phyloP scores from a whole-genome alignment of 1,140 invertebrate genomes.

The Neuroterus valhalla region DNA sequence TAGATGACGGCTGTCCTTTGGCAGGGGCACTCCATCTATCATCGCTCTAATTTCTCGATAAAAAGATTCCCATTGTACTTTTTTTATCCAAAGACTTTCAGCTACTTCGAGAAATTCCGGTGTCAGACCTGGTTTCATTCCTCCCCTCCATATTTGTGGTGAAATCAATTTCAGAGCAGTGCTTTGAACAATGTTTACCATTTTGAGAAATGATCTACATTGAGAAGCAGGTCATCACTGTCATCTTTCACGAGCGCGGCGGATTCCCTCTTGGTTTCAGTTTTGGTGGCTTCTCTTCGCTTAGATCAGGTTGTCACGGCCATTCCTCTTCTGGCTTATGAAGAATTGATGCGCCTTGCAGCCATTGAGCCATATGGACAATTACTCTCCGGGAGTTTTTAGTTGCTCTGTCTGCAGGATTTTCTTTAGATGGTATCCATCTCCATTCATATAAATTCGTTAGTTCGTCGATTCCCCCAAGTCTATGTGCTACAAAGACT shows the following conservation, averaged over 20 bases:
- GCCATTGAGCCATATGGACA: constrained; percentile 18
- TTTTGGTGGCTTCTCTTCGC: too few relatives aligned
- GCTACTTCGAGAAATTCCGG: neutral
- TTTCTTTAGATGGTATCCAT: constrained; percentile 55
- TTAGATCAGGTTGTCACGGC: neutral
- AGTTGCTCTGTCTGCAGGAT: constrained; percentile 60
- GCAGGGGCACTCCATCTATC: neutral
- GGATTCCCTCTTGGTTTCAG: neutral
- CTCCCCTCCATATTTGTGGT: neutral
- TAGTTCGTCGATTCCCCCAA: constrained; percentile 64
- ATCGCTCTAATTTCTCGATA: neutral
- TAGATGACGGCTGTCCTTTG: neutral
- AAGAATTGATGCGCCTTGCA: constrained; percentile 41
- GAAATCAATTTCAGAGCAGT: neutral
- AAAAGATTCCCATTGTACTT: neutral
- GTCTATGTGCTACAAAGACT: too few relatives aligned
- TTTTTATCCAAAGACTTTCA: neutral
- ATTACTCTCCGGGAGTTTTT: neutral
- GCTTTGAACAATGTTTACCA: neutral
- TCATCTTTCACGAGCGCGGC: neutral
- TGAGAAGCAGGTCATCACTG: neutral
- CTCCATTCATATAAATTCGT: constrained; percentile 50
- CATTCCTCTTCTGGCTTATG: constrained; percentile 31
- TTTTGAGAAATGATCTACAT: neutral
- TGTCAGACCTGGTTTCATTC: neutral